Base-by-base conservation (phyloP, 2,888 invertebrate species). In the Ceratothoa steindachneri region DNA sequence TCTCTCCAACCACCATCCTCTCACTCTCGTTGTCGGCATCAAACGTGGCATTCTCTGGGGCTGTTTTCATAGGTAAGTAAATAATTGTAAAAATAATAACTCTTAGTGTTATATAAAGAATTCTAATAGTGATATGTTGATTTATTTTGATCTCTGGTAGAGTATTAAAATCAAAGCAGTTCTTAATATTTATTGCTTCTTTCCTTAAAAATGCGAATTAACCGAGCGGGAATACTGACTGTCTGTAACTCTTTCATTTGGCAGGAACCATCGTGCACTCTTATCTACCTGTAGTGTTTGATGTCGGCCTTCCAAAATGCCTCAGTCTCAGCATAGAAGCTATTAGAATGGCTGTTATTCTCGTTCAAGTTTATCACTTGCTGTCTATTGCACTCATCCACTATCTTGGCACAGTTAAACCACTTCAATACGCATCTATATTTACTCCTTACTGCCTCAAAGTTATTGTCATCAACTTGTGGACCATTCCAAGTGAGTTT, bases 321-420 rank as follows among this genome's bases (percentile, higher is more conserved):
- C 73, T 81, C 53, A 69, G 77, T 7, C 80, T 85, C 65, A 81
- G 81, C 1, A 65, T 85, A 30, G 85, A 85, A 81, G 84, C 84
- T 1, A 83, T 85, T 67, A 83, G 89, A 74, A 83, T 89, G 72
- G 88, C 88, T 22, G 88, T 88, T 1, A 86, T 90, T 72, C 86
- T 89, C 60, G 87, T 88, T 22, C 88, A 89, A 0, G 88, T 89
- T 12, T 84, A 87, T 60, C 90, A 90, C 81, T 85, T 90, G 1
- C 83, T 89, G 51, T 87, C 88, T 0, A 83, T 90, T 30, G 89
- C 89, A 30, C 83, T 89, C 73, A 89, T 89, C 83, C 90, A 90
- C 82, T 90, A 89, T 84, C 84, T 89, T 53, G 90, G 90, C 22
- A 89, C 89, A 73, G 84, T 87, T 1, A 83, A 85, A 67, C 90